phyloP scores from a whole-genome alignment of 1,140 invertebrate species.

The Theocolax elegans region DNA sequence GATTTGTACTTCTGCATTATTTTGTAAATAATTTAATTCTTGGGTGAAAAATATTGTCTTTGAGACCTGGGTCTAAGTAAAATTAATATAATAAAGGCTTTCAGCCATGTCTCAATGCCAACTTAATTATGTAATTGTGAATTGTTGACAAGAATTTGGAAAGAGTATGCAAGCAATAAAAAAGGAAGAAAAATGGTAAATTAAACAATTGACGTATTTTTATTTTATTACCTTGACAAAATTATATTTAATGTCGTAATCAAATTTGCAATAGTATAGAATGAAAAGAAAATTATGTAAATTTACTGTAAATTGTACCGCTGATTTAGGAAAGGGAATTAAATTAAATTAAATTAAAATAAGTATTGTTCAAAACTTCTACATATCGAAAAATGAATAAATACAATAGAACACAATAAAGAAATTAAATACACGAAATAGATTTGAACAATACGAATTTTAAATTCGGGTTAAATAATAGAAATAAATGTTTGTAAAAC shows the following conservation, averaged over 20 bases:
- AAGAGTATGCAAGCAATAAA: slow-evolving; percentile 37
- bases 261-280: not conserved
- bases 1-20: slow-evolving; percentile 18
- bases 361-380: too few relatives aligned
- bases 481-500: slow-evolving; percentile 43
- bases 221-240: too few relatives aligned
- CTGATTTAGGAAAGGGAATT: not conserved
- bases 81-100: slow-evolving; percentile 5
- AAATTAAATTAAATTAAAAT: too few relatives aligned
- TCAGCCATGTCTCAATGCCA: slow-evolving; percentile 24
- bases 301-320: not conserved
- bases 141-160: slow-evolving; percentile 11
- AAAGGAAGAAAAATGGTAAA: slow-evolving; percentile 3
- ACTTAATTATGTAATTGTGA: slow-evolving; percentile 9
- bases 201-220: too few relatives aligned
- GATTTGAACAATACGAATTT: too few relatives aligned
- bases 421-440: too few relatives aligned
- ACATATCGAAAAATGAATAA: too few relatives aligned
- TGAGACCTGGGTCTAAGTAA: slow-evolving; percentile 33
- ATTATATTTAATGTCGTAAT: too few relatives aligned
- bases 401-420: too few relatives aligned
- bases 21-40: slow-evolving; percentile 29
- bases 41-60: not conserved
- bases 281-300: not conserved
- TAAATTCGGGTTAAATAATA: too few relatives aligned